Evolutionary conservation across 1,140 invertebrate genomes (phyloP).

Genomic region (Drosophila pectinifera): DNA sequence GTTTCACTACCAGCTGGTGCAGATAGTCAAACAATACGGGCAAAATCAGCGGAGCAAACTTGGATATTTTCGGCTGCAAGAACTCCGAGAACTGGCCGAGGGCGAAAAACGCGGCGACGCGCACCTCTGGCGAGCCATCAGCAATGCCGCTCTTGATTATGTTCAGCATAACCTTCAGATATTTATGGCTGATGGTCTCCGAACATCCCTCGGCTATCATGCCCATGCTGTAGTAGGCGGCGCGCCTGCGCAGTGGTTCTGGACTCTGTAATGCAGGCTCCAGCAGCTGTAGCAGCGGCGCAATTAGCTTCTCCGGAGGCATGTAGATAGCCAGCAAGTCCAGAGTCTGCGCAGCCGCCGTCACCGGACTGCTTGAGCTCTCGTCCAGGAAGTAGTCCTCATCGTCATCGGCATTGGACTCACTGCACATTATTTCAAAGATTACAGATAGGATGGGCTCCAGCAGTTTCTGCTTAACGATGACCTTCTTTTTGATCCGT

Average conservation of each 20-base stretch:
- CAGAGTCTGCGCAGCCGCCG: conserved; percentile 90
- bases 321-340: conserved; percentile 91
- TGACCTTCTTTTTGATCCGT: conserved; percentile 89
- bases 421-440: conserved; percentile 89
- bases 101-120: conserved; percentile 92
- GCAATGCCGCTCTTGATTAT: conserved; percentile 90
- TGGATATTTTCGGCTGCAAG: conserved; percentile 91
- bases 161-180: conserved; percentile 89
- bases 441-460: conserved; percentile 89
- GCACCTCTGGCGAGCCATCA: conserved; percentile 87
- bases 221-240: conserved; percentile 90
- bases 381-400: conserved; percentile 50
- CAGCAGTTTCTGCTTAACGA: conserved; percentile 91
- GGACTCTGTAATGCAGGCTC: conserved; percentile 87
- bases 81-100: conserved; percentile 93
- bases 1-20: conserved; percentile 86
- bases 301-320: conserved; percentile 91
- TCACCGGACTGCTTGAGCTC: conserved; percentile 85
- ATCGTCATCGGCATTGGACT: conserved; percentile 62
- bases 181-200: conserved; percentile 90
- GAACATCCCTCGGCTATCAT: conserved; percentile 93
- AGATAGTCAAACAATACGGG: conserved; percentile 91
- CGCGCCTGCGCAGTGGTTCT: conserved; percentile 88
- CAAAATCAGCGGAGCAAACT: conserved; percentile 89
- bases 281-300: conserved; percentile 88